Evolutionary conservation across 2,888 invertebrate genomes (phyloP).

Genomic region (Eurytoma californica): DNA sequence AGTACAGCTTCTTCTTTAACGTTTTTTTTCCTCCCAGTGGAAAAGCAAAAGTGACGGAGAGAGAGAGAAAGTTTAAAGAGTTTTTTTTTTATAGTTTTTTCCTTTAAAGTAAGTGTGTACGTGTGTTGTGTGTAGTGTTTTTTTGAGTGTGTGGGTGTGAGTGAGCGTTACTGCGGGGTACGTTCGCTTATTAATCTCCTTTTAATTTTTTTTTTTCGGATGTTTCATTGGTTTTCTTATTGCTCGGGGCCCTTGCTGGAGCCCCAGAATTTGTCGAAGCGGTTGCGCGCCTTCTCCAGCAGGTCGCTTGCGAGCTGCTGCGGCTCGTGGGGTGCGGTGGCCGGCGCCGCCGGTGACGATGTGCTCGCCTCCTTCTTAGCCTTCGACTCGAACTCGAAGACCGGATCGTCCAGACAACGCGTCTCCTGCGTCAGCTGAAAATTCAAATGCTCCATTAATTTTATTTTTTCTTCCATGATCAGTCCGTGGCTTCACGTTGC

Average conservation of each 20-base stretch:
- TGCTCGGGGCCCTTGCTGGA: conserved; percentile 49
- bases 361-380: conserved; percentile 63
- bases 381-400: conserved; percentile 76
- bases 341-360: conserved; percentile 60
- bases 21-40: neutral
- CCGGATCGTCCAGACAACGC: conserved; percentile 78
- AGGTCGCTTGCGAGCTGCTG: conserved; percentile 80
- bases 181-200: neutral
- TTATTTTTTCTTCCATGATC: too few relatives aligned
- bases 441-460: neutral
- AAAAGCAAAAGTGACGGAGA: conserved; percentile 29
- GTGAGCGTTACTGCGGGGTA: neutral
- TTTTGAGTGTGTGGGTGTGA: neutral
- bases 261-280: conserved; percentile 91
- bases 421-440: conserved; percentile 46
- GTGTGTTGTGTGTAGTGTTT: too few relatives aligned
- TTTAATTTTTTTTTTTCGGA: too few relatives aligned
- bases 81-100: too few relatives aligned
- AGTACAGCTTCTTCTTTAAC: neutral
- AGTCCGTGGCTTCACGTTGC: too few relatives aligned
- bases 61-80: conserved; percentile 3
- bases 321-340: conserved; percentile 65
- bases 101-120: too few relatives aligned
- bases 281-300: conserved; percentile 87
- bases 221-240: conserved; percentile 12